phyloP scores from a whole-genome alignment of 2,888 invertebrate species.

The Macropis europaea region DNA sequence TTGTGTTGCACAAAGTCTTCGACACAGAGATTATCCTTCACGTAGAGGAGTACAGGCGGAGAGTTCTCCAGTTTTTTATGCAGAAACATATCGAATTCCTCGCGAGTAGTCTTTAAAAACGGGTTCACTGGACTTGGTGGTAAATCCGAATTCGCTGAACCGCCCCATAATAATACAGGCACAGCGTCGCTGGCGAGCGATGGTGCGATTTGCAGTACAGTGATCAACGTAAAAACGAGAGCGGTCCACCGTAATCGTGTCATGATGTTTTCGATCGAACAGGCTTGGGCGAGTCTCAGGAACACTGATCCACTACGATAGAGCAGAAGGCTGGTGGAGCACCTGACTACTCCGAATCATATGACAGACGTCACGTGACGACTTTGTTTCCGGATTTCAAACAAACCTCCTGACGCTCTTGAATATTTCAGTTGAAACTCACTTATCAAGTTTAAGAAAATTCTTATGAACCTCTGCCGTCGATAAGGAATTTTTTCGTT shows the following conservation, averaged over 20 bases:
- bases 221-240: conserved; percentile 44
- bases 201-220: conserved; percentile 32
- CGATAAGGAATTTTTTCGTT: no score
- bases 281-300: conserved; percentile 32
- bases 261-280: conserved; percentile 26
- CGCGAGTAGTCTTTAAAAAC: conserved; percentile 72
- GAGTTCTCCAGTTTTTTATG: conserved; percentile 77
- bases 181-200: conserved; percentile 78
- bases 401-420: conserved; percentile 14
- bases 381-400: conserved; percentile 55
- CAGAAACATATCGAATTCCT: conserved; percentile 78
- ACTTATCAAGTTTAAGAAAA: no score
- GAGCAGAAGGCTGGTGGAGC: conserved; percentile 68
- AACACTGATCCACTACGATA: conserved; percentile 28
- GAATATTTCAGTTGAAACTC: neutral
- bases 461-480: no score
- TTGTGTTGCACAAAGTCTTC: conserved; percentile 83
- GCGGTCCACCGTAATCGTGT: conserved; percentile 38
- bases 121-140: conserved; percentile 59
- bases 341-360: conserved; percentile 70
- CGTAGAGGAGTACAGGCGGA: conserved; percentile 81
- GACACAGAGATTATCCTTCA: conserved; percentile 82
- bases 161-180: conserved; percentile 84
- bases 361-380: conserved; percentile 64
- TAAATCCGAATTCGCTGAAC: conserved; percentile 63